These are phyloP conservation scores for Chromoteleia sp. DNA, from an alignment of 2,888 invertebrate species.

Conservation along the genomic window DNA sequence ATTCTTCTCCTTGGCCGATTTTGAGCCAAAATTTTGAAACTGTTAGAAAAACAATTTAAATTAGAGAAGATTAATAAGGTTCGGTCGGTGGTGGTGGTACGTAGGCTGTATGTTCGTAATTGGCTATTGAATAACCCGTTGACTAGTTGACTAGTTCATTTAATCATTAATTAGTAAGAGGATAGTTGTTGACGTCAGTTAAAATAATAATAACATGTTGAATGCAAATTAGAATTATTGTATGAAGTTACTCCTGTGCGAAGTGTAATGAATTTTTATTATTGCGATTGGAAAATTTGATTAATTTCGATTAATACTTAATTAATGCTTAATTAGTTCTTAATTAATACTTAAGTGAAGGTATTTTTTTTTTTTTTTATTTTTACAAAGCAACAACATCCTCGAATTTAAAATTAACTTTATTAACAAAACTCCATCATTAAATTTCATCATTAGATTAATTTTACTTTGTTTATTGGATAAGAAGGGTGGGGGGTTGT, in stretches of 20 bases:
- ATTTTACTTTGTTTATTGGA: background rate
- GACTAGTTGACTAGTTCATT: constrained; percentile 68
- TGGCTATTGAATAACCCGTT: constrained; percentile 75
- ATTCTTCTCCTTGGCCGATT: too few species aligned
- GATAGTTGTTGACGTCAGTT: constrained; percentile 34
- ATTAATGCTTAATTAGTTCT: too few species aligned
- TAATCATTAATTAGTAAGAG: constrained; percentile 47
- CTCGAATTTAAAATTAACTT: constrained; percentile 19
- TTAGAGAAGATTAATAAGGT: constrained; percentile 49
- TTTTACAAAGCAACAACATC: constrained; percentile 21
- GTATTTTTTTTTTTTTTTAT: too few species aligned
- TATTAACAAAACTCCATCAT: constrained; percentile 35
- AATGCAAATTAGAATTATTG: background rate
- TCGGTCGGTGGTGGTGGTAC: constrained; percentile 78
- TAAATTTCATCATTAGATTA: constrained; percentile 49
- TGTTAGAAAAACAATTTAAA: constrained; percentile 84
- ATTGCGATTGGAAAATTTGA: background rate
- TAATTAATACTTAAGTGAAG: too few species aligned
- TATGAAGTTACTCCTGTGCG: background rate
- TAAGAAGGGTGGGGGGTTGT: background rate
- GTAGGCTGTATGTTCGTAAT: constrained; percentile 73
- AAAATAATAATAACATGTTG: background rate
- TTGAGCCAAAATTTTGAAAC: constrained; percentile 66
- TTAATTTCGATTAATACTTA: too few species aligned
- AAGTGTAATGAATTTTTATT: background rate